Conservation (phyloP, 1,140 invertebrate species). For the Pseudachorutes palmiensis region DNA sequence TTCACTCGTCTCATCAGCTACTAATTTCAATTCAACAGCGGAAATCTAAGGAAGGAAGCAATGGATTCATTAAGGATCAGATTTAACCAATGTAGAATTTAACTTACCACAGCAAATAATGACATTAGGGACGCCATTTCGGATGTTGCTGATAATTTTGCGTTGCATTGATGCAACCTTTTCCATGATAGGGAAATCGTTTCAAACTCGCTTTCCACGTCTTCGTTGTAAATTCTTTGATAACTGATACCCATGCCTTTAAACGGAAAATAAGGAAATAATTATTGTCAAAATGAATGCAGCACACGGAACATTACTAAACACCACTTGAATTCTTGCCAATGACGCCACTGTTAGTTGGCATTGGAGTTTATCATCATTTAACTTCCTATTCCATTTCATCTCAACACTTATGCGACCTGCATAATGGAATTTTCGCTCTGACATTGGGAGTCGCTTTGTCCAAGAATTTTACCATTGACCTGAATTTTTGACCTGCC, state of each 20-base stretch:
- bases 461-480: no score
- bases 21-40: slow-evolving; percentile 24
- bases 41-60: slow-evolving; percentile 18
- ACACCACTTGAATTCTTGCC: no score
- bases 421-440: no score
- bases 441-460: no score
- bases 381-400: no score
- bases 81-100: no score
- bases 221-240: background rate
- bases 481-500: no score
- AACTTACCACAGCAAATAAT: slow-evolving; percentile 33
- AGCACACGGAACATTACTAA: no score
- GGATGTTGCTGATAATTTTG: slow-evolving; percentile 17
- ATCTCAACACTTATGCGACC: no score
- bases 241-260: background rate
- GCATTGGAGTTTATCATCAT: no score
- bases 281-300: background rate
- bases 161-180: slow-evolving; percentile 22
- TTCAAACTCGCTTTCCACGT: background rate
- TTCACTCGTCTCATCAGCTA: slow-evolving; percentile 6
- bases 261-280: background rate
- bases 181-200: slow-evolving; percentile 19
- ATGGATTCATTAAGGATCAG: no score
- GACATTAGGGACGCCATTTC: slow-evolving; percentile 27
- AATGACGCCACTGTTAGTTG: no score